phyloP scores from a whole-genome alignment of 2,113 vertebrate genomes.

The Lutjanus erythropterus region DNA sequence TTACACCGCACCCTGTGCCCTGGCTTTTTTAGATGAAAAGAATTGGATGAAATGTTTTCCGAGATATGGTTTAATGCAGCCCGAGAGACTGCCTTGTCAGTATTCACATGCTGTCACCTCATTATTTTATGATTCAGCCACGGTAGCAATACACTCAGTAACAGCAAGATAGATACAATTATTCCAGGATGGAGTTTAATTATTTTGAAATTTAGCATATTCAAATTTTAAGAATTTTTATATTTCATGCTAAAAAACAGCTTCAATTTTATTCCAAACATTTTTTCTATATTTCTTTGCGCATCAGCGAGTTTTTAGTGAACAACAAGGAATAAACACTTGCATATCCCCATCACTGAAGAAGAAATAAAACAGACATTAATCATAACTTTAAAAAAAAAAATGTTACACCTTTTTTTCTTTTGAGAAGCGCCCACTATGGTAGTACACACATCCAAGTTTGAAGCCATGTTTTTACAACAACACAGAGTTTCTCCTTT shows the following conservation, averaged over 20 bases:
- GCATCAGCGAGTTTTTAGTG: not conserved
- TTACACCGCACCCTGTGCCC: not conserved
- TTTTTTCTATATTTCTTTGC: not conserved
- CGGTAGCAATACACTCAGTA: not conserved
- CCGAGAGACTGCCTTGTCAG: constrained; percentile 35
- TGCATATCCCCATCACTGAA: not conserved
- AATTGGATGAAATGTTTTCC: constrained; percentile 22
- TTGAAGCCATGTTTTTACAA: constrained; percentile 24
- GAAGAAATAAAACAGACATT: not conserved
- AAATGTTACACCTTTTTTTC: not conserved
- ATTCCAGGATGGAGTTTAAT: constrained; percentile 20
- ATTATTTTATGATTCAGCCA: constrained; percentile 20
- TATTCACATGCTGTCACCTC: constrained; percentile 40
- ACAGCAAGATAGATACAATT: not conserved
- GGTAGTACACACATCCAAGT: not conserved
- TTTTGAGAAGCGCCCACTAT: constrained; percentile 10
- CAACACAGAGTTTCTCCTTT: constrained; percentile 5
- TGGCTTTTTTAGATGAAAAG: not conserved
- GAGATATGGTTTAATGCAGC: constrained; percentile 16
- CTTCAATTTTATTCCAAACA: not conserved
- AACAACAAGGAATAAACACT: not conserved
- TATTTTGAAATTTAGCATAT: constrained; percentile 30
- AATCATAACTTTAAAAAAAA: not conserved
- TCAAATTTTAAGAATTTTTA: not conserved
- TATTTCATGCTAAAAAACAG: not conserved